Evolutionary conservation across 1,140 invertebrate genomes (phyloP), one percentile per base, ranked within the genome.

Genomic region (Melipona quadrifasciata): DNA sequence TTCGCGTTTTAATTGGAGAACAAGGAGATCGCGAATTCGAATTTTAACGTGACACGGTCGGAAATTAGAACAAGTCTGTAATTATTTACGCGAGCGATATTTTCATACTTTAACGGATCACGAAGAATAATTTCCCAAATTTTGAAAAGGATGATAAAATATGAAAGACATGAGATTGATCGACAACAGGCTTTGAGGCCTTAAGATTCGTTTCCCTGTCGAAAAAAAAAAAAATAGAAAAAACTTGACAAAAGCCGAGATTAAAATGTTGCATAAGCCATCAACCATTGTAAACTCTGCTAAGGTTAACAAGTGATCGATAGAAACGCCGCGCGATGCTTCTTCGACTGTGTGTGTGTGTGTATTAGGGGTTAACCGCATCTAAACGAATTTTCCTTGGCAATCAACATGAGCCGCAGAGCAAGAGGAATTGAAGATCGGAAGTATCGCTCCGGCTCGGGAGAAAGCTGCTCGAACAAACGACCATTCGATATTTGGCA

Each of bases 401-500:
- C 70, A 27, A 53, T 21, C 0, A 2, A 24, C 55, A 1, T 3
- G n/a, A 1, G 21, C 17, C 53, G 27, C 10, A 5, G 4, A 27
- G 17, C 19, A 21, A 14, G 64, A 39, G 16, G 31, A 70, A 70
- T 80, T 39, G 55, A 61, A 72, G 19, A 14, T 27, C 70, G 39
- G 31, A 55, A 64, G 47, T 24, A 39, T 65, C 24, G 21, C 57
- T 75, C 24, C 19, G 34, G 14, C 14, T 47, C 12, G 16, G 14
- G 34, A 34, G 31, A 74, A 67, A 58, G 53, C 19, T n/a, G 34
- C 19, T 39, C 34, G 55, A 24, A 27, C 53, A 53, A 73, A 47
- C 80, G n/a, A 53, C 39, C 61, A 75, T 75, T 55, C 21, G 58
- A 65, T 64, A 34, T 75, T 82, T 82, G 72, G 72, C 80, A 75